phyloP scores from a whole-genome alignment of 2,888 invertebrate genomes.

The Rhingia campestris region DNA sequence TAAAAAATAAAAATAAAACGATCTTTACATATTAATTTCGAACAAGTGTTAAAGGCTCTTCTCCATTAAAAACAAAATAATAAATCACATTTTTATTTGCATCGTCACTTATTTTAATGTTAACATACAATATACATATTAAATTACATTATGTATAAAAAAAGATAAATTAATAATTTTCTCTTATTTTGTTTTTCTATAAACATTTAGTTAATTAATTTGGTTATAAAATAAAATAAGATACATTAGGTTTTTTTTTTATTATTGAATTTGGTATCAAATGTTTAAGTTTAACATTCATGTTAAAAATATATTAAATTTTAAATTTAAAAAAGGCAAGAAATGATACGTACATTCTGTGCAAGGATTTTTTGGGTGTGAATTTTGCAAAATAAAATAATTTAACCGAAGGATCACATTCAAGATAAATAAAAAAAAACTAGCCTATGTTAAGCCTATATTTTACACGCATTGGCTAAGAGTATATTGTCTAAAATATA shows the following conservation, averaged over 20 bases:
- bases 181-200: slow-evolving; percentile 47
- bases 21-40: neutral
- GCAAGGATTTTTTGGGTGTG: slow-evolving; percentile 1
- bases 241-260: neutral
- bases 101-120: slow-evolving; percentile 22
- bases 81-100: slow-evolving; percentile 28
- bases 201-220: slow-evolving; percentile 36
- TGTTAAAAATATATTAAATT: slow-evolving; percentile 9
- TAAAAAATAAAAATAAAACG: neutral
- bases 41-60: no score
- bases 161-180: slow-evolving; percentile 8
- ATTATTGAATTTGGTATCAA: slow-evolving; percentile 39
- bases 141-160: slow-evolving; percentile 28
- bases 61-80: slow-evolving; percentile 13
- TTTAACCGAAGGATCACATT: slow-evolving; percentile 27
- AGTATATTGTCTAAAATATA: slow-evolving; percentile 59
- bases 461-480: slow-evolving; percentile 67
- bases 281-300: slow-evolving; percentile 6
- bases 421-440: slow-evolving; percentile 6
- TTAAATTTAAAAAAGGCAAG: slow-evolving; percentile 40
- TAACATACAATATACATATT: slow-evolving; percentile 34
- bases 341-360: slow-evolving; percentile 25
- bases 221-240: slow-evolving; percentile 8
- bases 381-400: slow-evolving; percentile 32
- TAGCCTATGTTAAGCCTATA: slow-evolving; percentile 29